Evolutionary conservation across 2,797 vertebrate genomes (phyloP).

Genomic region (Loris lydekkerianus): DNA sequence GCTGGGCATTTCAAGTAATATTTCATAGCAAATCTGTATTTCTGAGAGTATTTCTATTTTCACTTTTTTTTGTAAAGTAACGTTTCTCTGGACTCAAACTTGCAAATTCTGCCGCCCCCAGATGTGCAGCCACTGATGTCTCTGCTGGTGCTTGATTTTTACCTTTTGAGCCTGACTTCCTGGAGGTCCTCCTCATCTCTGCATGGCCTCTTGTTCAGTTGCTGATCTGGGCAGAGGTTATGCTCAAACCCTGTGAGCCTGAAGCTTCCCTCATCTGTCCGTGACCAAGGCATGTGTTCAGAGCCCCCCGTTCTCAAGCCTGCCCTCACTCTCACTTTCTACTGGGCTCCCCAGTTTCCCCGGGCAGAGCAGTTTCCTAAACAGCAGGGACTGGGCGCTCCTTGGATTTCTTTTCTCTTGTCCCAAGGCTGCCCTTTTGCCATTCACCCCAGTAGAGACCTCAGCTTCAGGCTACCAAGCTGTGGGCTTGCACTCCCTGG

Average conservation of each 20-base stretch:
- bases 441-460: not conserved
- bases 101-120: not conserved
- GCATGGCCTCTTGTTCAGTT: not conserved
- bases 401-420: not conserved
- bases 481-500: not conserved
- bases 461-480: fast-evolving
- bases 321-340: not conserved
- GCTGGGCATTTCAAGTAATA: not conserved
- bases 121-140: not conserved
- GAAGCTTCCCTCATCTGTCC: not conserved
- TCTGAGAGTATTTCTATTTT: not conserved
- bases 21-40: not conserved
- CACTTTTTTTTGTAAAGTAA: not conserved
- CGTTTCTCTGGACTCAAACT: not conserved
- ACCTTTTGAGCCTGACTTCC: not conserved
- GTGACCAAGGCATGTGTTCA: not conserved
- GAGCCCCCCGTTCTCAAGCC: not conserved
- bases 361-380: not conserved
- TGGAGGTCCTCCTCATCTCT: too few species aligned
- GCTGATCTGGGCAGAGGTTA: not conserved
- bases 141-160: not conserved
- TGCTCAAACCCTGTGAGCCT: not conserved
- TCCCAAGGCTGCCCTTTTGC: not conserved
- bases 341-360: not conserved
- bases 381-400: not conserved